Conservation (phyloP, 2,888 invertebrate species). For the Fragum whitleyi region DNA sequence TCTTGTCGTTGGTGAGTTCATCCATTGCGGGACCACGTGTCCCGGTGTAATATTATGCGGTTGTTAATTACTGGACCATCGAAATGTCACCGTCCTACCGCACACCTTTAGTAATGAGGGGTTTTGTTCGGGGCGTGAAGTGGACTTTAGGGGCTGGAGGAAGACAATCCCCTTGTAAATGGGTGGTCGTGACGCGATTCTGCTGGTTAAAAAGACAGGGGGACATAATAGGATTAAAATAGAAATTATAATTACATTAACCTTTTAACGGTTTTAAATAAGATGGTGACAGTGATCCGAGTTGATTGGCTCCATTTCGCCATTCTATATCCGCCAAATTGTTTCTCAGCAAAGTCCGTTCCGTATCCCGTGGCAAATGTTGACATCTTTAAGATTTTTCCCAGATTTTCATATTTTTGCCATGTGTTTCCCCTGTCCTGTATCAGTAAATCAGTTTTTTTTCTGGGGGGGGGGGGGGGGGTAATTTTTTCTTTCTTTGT, state of each 20-base stretch:
- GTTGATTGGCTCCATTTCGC: too few species aligned
- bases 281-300: background rate
- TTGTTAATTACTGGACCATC: constrained; percentile 19
- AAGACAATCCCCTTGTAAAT: constrained; percentile 6
- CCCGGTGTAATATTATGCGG: constrained; percentile 4
- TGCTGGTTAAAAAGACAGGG: background rate
- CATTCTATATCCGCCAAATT: too few species aligned
- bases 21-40: background rate
- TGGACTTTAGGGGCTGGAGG: constrained; percentile 10
- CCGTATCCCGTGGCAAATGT: too few species aligned
- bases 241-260: background rate
- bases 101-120: background rate
- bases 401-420: too few species aligned
- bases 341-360: too few species aligned
- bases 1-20: too few species aligned
- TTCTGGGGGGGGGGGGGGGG: too few species aligned
- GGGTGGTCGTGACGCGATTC: constrained; percentile 17
- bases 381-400: too few species aligned
- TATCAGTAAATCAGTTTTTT: too few species aligned
- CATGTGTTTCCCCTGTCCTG: too few species aligned
- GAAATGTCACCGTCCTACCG: constrained; percentile 12
- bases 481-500: too few species aligned
- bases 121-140: constrained; percentile 21
- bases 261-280: background rate
- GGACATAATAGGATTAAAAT: background rate